A percentile compares a stretch with the other conserved stretches of the same genome.
Conservation (phyloP, 2,888 invertebrate genomes). For the Megalurothrips usitatus region DNA sequence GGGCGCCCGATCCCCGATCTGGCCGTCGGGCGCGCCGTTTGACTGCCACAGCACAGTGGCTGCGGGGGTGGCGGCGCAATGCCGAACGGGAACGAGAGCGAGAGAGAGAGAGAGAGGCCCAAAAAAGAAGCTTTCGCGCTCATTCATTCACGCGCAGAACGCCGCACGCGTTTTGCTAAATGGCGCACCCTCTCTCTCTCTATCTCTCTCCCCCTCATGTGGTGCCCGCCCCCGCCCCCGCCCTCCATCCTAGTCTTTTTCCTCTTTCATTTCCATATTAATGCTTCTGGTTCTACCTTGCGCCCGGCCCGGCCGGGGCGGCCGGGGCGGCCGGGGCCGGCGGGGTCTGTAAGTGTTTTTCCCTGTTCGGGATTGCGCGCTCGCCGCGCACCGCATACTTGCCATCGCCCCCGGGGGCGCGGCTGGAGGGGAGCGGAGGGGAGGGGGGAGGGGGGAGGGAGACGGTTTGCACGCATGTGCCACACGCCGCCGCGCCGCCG, state of each 20-base stretch:
- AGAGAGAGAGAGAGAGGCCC: not conserved
- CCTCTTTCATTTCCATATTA: conserved; percentile 12
- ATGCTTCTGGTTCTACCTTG: not conserved
- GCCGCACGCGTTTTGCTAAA: not conserved
- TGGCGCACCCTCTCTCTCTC: not conserved
- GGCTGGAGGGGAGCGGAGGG: not conserved
- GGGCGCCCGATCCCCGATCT: no score
- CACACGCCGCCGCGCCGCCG: no score
- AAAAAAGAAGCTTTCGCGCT: not conserved
- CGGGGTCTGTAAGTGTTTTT: not conserved
- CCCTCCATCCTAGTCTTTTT: not conserved
- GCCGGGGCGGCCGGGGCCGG: not conserved
- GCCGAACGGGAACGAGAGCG: not conserved
- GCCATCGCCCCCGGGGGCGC: no score
- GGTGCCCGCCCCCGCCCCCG: not conserved
- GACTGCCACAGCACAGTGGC: no score
- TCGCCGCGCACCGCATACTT: no score
- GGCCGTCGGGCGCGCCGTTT: no score
- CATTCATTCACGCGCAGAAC: not conserved
- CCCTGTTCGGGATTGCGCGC: conserved; percentile 22
- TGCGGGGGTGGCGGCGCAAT: not conserved
- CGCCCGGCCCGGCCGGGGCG: not conserved
- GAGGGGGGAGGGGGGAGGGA: not conserved
- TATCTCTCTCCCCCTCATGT: not conserved
- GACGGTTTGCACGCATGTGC: not conserved